phyloP scores from a whole-genome alignment of 2,888 invertebrate genomes.

The Dryomyza anilis region DNA sequence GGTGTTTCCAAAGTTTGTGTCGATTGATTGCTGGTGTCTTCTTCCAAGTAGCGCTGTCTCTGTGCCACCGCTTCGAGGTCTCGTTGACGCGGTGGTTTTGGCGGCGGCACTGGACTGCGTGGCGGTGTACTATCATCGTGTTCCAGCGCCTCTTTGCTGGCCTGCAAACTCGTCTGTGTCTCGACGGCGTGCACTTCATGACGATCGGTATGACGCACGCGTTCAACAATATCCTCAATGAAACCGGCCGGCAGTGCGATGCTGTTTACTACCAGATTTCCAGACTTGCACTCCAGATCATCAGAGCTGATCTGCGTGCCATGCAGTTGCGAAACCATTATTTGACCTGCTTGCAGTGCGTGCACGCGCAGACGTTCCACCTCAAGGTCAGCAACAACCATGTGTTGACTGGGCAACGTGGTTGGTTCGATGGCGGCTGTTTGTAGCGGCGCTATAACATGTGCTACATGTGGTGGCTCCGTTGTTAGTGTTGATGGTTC shows the following conservation, averaged over 20 bases:
- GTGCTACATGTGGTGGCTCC: constrained; percentile 34
- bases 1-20: constrained; percentile 49
- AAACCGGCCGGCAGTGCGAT: constrained; percentile 73
- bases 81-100: constrained; percentile 50
- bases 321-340: constrained; percentile 81
- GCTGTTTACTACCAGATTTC: constrained; percentile 70
- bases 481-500: too few species aligned
- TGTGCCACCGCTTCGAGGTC: constrained; percentile 28
- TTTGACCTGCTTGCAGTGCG: constrained; percentile 78
- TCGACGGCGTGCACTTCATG: constrained; percentile 56
- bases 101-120: constrained; percentile 42
- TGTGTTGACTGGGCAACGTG: constrained; percentile 49
- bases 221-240: constrained; percentile 70
- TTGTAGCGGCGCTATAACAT: constrained; percentile 23
- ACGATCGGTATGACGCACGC: constrained; percentile 56
- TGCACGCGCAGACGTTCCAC: constrained; percentile 80
- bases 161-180: constrained; percentile 56
- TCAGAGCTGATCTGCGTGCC: constrained; percentile 74
- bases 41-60: constrained; percentile 45
- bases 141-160: constrained; percentile 45
- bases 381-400: constrained; percentile 74
- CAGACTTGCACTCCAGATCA: constrained; percentile 74
- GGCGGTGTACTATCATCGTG: constrained; percentile 34
- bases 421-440: constrained; percentile 32
- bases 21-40: constrained; percentile 35